Conservation (phyloP, 2,113 vertebrate genomes). For the Anthoscopus minutus region DNA sequence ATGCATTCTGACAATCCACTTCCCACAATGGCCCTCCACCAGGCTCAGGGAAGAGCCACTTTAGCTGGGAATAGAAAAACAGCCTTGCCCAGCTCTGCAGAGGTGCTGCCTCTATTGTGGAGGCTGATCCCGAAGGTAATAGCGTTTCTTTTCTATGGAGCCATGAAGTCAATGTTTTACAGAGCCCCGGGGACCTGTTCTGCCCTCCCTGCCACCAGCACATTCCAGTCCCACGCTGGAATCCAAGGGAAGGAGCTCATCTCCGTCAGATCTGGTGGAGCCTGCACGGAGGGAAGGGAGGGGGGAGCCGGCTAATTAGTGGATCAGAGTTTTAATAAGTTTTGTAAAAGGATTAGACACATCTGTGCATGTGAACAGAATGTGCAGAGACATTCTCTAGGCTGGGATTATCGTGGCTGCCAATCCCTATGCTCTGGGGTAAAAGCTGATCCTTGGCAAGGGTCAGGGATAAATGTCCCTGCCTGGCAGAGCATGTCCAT, state of each 20-base stretch:
- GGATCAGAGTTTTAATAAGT: slow-evolving; percentile 28
- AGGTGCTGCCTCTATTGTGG: background rate
- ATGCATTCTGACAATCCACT: slow-evolving; percentile 12
- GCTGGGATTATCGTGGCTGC: slow-evolving; percentile 32
- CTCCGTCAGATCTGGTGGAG: background rate
- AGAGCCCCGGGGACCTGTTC: background rate
- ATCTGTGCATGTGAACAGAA: slow-evolving; percentile 18
- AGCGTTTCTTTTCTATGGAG: background rate
- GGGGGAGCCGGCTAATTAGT: background rate
- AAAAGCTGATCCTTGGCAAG: background rate
- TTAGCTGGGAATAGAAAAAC: slow-evolving; percentile 21
- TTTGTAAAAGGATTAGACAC: slow-evolving; percentile 55
- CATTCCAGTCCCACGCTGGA: background rate
- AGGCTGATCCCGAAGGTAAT: background rate
- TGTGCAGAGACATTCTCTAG: slow-evolving; percentile 25
- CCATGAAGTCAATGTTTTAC: background rate
- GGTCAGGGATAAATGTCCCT: background rate
- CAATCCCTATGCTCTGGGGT: background rate
- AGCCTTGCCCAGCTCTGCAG: background rate
- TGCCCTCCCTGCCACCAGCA: background rate
- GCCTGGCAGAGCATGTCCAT: accelerated
- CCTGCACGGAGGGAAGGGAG: background rate
- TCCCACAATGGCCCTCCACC: slow-evolving; percentile 18
- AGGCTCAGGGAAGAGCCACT: slow-evolving; percentile 31
- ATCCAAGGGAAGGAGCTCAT: background rate